Evolutionary conservation across 2,113 vertebrate genomes (phyloP).

Genomic region (Pristiophorus japonicus): DNA sequence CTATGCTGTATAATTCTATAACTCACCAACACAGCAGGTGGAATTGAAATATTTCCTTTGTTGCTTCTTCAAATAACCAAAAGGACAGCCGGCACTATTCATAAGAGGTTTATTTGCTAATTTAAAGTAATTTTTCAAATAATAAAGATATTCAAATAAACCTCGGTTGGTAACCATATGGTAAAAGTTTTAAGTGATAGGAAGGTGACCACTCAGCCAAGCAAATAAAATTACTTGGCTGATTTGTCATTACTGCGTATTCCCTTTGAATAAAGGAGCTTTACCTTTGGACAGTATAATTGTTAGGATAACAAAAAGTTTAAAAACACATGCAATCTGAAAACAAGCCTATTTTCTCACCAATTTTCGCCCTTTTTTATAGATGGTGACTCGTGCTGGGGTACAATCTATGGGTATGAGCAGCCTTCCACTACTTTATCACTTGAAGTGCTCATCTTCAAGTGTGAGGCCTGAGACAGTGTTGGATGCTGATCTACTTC

Average conservation of each 20-base stretch:
- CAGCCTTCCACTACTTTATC: neutral
- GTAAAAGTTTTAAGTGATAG: neutral
- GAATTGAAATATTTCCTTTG: neutral
- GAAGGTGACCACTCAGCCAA: neutral
- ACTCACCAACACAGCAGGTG: neutral
- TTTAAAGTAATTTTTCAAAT: neutral
- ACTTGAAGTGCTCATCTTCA: neutral
- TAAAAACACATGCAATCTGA: neutral
- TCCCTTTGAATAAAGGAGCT: neutral
- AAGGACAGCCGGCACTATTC: no score
- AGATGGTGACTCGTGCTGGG: neutral
- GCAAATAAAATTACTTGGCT: neutral
- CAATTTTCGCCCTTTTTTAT: neutral
- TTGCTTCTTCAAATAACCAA: neutral
- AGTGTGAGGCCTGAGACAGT: neutral
- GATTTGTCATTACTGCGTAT: neutral
- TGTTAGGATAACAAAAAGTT: neutral
- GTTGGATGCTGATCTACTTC: no score
- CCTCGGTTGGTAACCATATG: neutral
- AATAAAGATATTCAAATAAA: neutral
- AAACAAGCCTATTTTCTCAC: neutral
- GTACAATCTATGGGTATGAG: neutral
- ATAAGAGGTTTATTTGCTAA: neutral
- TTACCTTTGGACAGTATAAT: neutral
- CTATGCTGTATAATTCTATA: no score